A percentile compares a stretch with the other conserved stretches of the same genome.
Evolutionary conservation across 2,113 vertebrate species (phyloP).

Genomic region (Crypturellus undulatus): DNA sequence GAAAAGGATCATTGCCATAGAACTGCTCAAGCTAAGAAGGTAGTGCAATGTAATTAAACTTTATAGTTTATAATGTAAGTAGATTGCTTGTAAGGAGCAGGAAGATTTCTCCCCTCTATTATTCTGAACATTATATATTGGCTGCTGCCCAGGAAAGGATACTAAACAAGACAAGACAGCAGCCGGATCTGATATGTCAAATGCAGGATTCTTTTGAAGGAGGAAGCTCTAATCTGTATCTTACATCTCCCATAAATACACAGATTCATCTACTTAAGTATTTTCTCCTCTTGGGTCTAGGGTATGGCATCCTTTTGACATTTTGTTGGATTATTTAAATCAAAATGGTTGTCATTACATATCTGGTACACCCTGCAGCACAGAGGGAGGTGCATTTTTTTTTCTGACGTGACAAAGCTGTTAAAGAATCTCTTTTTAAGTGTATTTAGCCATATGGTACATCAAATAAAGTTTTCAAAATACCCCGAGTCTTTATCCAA

Average conservation of each 20-base stretch:
- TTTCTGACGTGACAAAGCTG: neutral
- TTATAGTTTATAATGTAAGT: conserved; percentile 20
- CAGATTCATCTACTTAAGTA: neutral
- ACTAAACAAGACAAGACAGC: conserved; percentile 20
- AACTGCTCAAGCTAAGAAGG: neutral
- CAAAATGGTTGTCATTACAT: neutral
- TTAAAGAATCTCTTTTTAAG: neutral
- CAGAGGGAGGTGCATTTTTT: neutral
- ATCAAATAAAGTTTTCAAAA: conserved; percentile 28
- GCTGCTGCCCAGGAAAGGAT: conserved; percentile 14
- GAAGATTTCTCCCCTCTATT: conserved; percentile 11
- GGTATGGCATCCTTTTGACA: neutral
- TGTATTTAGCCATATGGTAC: conserved; percentile 23
- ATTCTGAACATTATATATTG: conserved; percentile 36
- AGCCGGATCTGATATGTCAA: conserved; percentile 14
- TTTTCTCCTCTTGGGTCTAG: neutral
- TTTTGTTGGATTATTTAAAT: conserved; percentile 37
- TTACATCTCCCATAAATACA: neutral
- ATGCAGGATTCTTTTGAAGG: conserved; percentile 22
- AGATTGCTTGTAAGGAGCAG: conserved; percentile 34
- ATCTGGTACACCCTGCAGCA: neutral
- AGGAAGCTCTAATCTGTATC: neutral
- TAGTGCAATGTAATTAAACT: conserved; percentile 28
- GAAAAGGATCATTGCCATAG: neutral
- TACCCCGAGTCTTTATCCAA: neutral